Conservation (phyloP, 1,140 invertebrate species). For the Littorina saxatilis region DNA sequence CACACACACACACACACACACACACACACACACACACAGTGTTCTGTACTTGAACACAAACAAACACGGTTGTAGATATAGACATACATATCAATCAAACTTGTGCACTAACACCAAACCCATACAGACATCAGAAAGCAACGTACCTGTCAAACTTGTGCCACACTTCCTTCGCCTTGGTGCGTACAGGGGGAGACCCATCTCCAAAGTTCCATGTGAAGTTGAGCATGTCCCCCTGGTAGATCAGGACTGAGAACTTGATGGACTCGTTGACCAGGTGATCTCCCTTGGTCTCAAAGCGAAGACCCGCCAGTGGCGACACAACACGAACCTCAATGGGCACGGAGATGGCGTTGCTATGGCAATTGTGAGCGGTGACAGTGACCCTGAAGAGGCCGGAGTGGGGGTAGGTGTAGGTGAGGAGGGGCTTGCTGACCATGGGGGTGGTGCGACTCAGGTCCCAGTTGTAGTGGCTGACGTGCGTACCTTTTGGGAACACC, state of each 20-base stretch:
- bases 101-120: too few relatives aligned
- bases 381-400: slow-evolving; percentile 43
- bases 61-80: too few relatives aligned
- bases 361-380: slow-evolving; percentile 51
- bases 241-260: slow-evolving; percentile 46
- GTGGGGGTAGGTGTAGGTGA: slow-evolving; percentile 4
- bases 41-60: too few relatives aligned
- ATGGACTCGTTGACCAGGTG: slow-evolving; percentile 41
- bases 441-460: background rate
- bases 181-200: slow-evolving; percentile 18
- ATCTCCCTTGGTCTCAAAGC: slow-evolving; percentile 23
- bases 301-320: slow-evolving; percentile 35
- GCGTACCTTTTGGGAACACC: background rate
- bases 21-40: too few relatives aligned
- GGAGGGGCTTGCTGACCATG: background rate
- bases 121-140: too few relatives aligned
- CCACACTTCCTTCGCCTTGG: too few relatives aligned
- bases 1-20: too few relatives aligned
- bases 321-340: slow-evolving; percentile 47
- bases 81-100: too few relatives aligned
- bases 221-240: slow-evolving; percentile 48
- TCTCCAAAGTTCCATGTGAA: slow-evolving; percentile 63
- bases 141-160: too few relatives aligned
- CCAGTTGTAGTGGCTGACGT: background rate
- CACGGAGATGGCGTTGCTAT: slow-evolving; percentile 46